Base-by-base conservation (phyloP, 2,797 vertebrate species). In the Tapirus indicus region DNA sequence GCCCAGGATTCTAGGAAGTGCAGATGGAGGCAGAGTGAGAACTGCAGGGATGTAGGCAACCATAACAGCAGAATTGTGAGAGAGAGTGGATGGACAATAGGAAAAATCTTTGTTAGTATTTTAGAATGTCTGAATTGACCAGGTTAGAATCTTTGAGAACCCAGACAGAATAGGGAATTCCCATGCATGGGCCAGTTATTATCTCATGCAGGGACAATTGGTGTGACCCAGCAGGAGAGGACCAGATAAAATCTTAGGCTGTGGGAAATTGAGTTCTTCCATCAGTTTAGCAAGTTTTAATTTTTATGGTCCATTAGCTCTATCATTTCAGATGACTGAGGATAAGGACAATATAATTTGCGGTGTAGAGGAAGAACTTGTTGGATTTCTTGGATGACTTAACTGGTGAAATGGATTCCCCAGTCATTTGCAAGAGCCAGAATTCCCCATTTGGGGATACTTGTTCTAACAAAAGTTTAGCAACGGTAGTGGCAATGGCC, bases 391-490 rank as follows among this genome's bases (percentile, higher is more conserved):
- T 69, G 16, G 12, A n/a, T 79, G 52, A 71, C n/a, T 60, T 91
- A 62, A 62, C n/a, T 58, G n/a, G 23, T 62, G 54, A 93, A 84
- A 71, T 7, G 7, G 25, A 54, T 47, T 47, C 25, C 69, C 66
- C 38, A 75, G 38, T 47, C 17, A 66, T 32, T 92, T 72, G 9
- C 38, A 87, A 87, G 60, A 92, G 47, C 32, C 21, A 60, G 52
- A 69, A 75, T 77, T 84, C 27, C 41, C 78, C n/a, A 69, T 12
- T 29, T 83, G 52, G n/a, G 27, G 25, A n/a, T 88, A 77, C 16
- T 83, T n/a, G 20, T 41, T 92, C 60, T 77, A 82, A 82, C 47
- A 92, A 66, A 88, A 66, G 62, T 82, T 88, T 66, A 88, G 16
- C 66, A 58, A 18, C 10, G 58, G 18, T 32, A 60, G 62, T 84